phyloP scores from a whole-genome alignment of 2,113 vertebrate genomes.

The Micronycteris hirsuta region DNA sequence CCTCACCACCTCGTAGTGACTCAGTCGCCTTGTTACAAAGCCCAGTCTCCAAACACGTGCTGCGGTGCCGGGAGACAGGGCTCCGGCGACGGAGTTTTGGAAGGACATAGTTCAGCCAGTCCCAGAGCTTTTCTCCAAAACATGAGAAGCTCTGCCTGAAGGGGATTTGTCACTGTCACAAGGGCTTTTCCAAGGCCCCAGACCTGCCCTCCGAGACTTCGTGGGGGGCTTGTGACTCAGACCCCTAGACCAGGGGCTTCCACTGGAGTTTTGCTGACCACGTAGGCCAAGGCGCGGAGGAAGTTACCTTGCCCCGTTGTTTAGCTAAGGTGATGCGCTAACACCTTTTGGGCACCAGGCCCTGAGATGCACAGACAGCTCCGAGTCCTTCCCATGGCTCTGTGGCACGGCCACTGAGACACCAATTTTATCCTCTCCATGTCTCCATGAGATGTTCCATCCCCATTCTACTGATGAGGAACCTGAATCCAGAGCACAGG shows the following conservation, averaged over 20 bases:
- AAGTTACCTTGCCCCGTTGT: not conserved
- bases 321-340: not conserved
- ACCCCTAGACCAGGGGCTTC: not conserved
- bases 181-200: not conserved
- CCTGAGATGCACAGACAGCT: not conserved
- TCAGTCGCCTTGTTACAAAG: not conserved
- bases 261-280: not conserved
- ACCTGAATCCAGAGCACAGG: not conserved
- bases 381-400: not conserved
- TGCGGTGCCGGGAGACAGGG: not conserved
- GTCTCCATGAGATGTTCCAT: not conserved
- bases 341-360: not conserved
- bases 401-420: not conserved
- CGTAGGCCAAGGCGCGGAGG: not conserved
- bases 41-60: not conserved
- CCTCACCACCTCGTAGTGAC: not conserved
- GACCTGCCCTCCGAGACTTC: not conserved
- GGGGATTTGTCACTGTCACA: not conserved
- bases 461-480: not conserved
- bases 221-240: not conserved
- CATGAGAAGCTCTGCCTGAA: no score
- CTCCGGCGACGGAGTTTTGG: rapidly evolving
- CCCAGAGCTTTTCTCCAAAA: not conserved
- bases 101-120: not conserved
- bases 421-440: no score